Evolutionary conservation across 64 coral and sea anemone species (phyloP).

Genomic region (Anthopleura sola): DNA sequence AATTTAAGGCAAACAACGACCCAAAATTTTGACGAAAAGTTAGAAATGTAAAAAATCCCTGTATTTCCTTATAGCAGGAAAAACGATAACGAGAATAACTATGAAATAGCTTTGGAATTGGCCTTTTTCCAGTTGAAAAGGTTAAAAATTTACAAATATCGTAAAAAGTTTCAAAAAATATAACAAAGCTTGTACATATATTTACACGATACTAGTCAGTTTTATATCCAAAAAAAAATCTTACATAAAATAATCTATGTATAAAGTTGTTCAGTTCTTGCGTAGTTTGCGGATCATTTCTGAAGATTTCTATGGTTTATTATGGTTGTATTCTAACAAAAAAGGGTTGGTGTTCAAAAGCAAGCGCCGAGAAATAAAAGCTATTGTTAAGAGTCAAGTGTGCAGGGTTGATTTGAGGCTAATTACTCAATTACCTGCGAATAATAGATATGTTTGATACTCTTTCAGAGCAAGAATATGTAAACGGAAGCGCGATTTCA

Average conservation of each 20-base stretch:
- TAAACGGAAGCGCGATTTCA: neutral
- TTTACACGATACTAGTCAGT: neutral
- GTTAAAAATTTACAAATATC: neutral
- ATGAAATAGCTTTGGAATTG: neutral
- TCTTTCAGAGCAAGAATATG: neutral
- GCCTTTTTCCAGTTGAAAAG: neutral
- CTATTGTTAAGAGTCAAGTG: neutral
- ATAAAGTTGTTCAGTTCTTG: neutral
- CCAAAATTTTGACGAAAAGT: neutral
- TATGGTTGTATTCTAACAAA: neutral
- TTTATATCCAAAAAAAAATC: neutral
- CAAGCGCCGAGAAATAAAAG: neutral
- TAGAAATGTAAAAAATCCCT: neutral
- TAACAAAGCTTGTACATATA: neutral
- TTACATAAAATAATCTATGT: neutral
- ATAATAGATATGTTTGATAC: neutral
- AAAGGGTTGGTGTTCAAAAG: neutral
- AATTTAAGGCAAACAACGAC: neutral
- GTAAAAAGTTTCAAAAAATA: neutral
- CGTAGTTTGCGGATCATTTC: neutral
- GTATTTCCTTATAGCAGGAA: too few species aligned
- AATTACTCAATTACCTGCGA: neutral
- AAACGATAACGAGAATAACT: neutral
- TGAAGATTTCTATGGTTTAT: neutral
- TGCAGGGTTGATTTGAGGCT: neutral